A percentile compares a stretch with the other conserved stretches of the same genome.
phyloP scores from a whole-genome alignment of 2,797 vertebrate species.

The Megaceryle alcyon region DNA sequence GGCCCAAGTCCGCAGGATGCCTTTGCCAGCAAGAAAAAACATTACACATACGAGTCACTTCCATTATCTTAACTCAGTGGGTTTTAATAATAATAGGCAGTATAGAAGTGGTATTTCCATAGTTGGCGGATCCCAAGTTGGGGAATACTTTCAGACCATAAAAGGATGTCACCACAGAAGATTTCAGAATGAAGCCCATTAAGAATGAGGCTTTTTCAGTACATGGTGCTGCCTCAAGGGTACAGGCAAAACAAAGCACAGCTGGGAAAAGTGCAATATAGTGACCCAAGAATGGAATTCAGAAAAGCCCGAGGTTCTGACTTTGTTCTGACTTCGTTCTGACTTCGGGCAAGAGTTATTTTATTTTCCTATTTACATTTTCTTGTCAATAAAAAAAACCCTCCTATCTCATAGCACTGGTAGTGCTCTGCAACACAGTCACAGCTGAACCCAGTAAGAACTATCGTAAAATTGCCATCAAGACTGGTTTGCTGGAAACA shows the following conservation, averaged over 20 bases:
- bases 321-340: not conserved
- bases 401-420: not conserved
- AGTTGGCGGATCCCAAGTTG: not conserved
- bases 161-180: not conserved
- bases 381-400: not conserved
- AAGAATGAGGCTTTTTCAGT: not conserved
- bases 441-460: not conserved
- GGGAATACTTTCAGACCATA: not conserved
- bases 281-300: not conserved
- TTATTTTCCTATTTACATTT: not conserved
- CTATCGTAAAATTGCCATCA: not conserved
- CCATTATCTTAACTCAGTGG: not conserved
- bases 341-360: not conserved
- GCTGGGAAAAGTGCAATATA: not conserved
- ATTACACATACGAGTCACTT: not conserved
- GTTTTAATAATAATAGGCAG: not conserved
- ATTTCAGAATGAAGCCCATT: not conserved
- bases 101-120: not conserved
- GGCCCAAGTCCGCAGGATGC: not conserved
- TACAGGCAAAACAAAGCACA: not conserved
- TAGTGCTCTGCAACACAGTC: not conserved
- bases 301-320: not conserved
- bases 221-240: not conserved
- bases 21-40: slow-evolving; percentile 27
- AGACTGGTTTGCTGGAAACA: not conserved